Evolutionary conservation across 2,888 invertebrate species (phyloP).

Genomic region (Tipula confusa): DNA sequence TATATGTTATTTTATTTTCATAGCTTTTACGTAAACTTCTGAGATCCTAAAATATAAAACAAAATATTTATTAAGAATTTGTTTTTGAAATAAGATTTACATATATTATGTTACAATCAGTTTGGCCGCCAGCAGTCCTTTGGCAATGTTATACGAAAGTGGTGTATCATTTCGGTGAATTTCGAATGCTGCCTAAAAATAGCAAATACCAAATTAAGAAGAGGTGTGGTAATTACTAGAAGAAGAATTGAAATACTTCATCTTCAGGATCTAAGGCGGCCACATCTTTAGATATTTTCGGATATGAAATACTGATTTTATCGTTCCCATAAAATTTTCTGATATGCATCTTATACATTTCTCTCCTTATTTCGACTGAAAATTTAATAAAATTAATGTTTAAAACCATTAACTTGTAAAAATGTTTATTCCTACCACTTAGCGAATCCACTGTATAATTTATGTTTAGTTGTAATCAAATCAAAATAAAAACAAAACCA

Average conservation of each 20-base stretch:
- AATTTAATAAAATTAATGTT: too few species aligned
- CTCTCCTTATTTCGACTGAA: not conserved
- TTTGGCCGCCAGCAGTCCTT: not conserved
- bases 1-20: not conserved
- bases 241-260: not conserved
- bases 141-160: not conserved
- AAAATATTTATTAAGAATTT: not conserved
- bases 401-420: too few species aligned
- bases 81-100: not conserved
- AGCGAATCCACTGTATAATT: too few species aligned
- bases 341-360: slow-evolving; percentile 9
- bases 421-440: too few species aligned
- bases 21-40: not conserved
- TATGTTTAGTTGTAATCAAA: too few species aligned
- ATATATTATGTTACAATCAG: not conserved
- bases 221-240: not conserved
- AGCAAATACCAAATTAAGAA: not conserved
- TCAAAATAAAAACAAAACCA: not conserved
- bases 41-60: not conserved
- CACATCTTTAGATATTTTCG: not conserved
- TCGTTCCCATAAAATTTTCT: not conserved
- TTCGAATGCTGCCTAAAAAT: not conserved
- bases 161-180: not conserved
- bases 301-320: not conserved
- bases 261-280: not conserved